Evolutionary conservation across 2,797 vertebrate species (phyloP).

Genomic region (Enteromius trimaculatus): DNA sequence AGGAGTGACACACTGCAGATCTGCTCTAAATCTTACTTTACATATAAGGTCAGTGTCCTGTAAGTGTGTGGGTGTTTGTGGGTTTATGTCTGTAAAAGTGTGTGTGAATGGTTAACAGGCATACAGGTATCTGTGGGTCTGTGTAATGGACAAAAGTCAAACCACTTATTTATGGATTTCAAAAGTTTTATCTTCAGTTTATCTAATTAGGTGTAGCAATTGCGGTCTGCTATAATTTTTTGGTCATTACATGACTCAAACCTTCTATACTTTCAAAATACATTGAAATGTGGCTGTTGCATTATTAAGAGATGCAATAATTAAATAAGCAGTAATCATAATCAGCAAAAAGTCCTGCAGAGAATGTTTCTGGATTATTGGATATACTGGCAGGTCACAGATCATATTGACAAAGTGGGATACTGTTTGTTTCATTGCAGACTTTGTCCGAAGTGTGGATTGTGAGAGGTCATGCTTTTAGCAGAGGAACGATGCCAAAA

Average conservation of each 20-base stretch:
- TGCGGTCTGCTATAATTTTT: background rate
- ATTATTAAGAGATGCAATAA: background rate
- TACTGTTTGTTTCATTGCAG: constrained; percentile 70
- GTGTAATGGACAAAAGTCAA: background rate
- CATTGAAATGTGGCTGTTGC: background rate
- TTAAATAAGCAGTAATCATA: background rate
- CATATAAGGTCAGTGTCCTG: constrained; percentile 55
- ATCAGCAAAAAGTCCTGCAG: background rate
- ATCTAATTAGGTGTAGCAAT: background rate
- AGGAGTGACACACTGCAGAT: constrained; percentile 57
- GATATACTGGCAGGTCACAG: constrained; percentile 55
- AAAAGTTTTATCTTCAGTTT: background rate
- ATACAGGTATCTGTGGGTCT: background rate
- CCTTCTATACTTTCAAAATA: background rate
- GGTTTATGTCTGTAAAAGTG: background rate
- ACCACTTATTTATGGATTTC: constrained; percentile 9
- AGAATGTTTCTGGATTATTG: background rate
- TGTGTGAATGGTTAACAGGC: constrained; percentile 17
- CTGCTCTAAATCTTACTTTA: constrained; percentile 33
- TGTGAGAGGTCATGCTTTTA: constrained; percentile 11
- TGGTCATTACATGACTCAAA: background rate
- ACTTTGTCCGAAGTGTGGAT: constrained; percentile 69
- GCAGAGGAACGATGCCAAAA: background rate
- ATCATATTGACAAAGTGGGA: constrained; percentile 69
- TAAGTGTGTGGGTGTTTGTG: constrained; percentile 43